phyloP scores from a whole-genome alignment of 2,797 vertebrate species.

The Pangasius sanitwongsei region DNA sequence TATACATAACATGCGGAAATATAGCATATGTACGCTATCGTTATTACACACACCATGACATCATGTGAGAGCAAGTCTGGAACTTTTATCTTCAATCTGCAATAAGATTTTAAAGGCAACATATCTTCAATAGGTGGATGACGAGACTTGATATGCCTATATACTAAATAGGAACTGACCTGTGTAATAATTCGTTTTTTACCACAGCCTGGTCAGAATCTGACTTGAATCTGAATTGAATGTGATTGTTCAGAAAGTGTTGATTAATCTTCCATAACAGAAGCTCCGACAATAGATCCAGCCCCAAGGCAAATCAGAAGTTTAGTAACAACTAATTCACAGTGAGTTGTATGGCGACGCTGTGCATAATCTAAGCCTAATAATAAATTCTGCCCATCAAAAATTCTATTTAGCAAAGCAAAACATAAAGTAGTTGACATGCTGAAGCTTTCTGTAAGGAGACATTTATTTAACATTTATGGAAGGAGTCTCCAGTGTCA shows the following conservation, averaged over 20 bases:
- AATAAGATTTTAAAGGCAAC: background rate
- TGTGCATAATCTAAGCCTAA: background rate
- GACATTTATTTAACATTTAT: background rate
- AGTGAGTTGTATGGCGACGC: background rate
- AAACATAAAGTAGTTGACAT: background rate
- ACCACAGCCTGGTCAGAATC: no score
- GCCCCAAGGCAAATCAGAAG: background rate
- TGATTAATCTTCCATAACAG: background rate
- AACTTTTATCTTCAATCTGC: background rate
- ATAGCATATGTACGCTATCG: background rate
- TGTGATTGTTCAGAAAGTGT: conserved; percentile 2
- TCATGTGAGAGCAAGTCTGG: background rate
- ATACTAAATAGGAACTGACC: background rate
- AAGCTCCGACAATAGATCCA: background rate
- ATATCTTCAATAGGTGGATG: background rate
- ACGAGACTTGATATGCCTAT: background rate
- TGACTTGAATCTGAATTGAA: background rate
- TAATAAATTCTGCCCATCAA: background rate
- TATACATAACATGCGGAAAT: background rate
- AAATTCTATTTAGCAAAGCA: background rate
- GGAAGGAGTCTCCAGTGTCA: background rate
- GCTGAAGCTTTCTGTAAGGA: background rate
- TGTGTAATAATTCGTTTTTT: background rate
- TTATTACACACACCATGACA: background rate
- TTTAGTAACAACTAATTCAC: background rate